phyloP scores from a whole-genome alignment of 2,113 vertebrate genomes.

The Tympanuchus pallidicinctus region DNA sequence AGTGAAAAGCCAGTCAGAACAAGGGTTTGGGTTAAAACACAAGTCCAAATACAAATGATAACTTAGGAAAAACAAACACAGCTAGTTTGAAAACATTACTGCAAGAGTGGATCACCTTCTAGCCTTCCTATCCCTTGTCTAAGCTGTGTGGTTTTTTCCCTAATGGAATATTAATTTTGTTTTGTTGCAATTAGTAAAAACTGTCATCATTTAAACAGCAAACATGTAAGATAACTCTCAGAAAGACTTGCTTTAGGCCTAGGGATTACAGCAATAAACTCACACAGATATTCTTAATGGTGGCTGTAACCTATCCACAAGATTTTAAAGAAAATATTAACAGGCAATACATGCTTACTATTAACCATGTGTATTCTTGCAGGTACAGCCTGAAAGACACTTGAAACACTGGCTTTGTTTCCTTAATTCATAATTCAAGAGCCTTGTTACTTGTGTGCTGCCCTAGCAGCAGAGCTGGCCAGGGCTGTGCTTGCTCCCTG shows the following conservation, averaged over 20 bases:
- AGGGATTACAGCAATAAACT: neutral
- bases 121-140: neutral
- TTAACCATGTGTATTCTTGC: neutral
- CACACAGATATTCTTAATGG: neutral
- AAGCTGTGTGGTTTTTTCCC: neutral
- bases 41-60: neutral
- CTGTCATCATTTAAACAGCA: constrained; percentile 19
- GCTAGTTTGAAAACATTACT: neutral
- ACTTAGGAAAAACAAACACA: neutral
- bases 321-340: constrained; percentile 33
- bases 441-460: neutral
- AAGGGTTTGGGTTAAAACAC: neutral
- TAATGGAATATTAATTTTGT: constrained; percentile 48
- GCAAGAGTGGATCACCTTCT: neutral
- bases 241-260: neutral
- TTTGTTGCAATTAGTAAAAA: constrained; percentile 17
- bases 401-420: neutral
- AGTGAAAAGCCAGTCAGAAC: neutral
- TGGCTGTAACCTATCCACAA: neutral
- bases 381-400: constrained; percentile 40
- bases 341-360: neutral
- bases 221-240: neutral
- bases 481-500: neutral
- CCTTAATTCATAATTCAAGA: neutral
- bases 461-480: neutral